Evolutionary conservation across 2,888 invertebrate genomes (phyloP), one percentile per base, ranked within the genome.

Genomic region (Sphaerophoria taeniata): DNA sequence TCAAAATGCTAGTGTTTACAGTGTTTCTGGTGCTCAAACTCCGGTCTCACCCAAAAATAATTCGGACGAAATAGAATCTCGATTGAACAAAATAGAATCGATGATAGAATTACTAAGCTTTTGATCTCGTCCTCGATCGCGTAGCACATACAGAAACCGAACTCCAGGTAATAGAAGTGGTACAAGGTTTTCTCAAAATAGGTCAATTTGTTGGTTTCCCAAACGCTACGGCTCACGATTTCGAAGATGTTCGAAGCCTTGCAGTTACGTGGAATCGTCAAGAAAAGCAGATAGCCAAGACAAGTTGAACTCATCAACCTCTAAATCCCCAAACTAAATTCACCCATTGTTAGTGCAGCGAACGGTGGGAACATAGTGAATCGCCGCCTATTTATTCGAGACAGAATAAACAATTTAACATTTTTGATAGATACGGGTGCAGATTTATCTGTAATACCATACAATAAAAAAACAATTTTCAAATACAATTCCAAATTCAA

Each of bases 261-360:
- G 39, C n/a, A 6, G 11, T 6, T 36, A 9, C 16, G 53, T 3
- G 14, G 34, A 39, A 6, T 7, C 47, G 45, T 47, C 31, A 60
- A 36, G 3, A 49, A 24, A 14, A 24, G 49, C 58, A 9, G 49
- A 49, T 49, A 58, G 36, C 34, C 51, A 72, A 43, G 11, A 3
- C 33, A 31, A 7, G 36, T 60, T 47, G 71, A 36, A 12, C 45
- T 7, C 45, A 45, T 45, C 45, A 49, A 2, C 51, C 7, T 49
- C 61, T 33, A 63, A 45, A 7, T 45, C 12, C 14, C 51, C 51
- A 65, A 65, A 65, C 51, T 65, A 55, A 49, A 12, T 4, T 6
- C 1, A 2, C 55, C 55, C 31, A 24, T 55, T 69, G 45, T 69
- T 55, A 3, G n/a, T n/a, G n/a, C n/a, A n/a, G n/a, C n/a, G n/a